Base-by-base conservation (phyloP, 2,888 invertebrate species). In the Sphecodes monilicornis region DNA sequence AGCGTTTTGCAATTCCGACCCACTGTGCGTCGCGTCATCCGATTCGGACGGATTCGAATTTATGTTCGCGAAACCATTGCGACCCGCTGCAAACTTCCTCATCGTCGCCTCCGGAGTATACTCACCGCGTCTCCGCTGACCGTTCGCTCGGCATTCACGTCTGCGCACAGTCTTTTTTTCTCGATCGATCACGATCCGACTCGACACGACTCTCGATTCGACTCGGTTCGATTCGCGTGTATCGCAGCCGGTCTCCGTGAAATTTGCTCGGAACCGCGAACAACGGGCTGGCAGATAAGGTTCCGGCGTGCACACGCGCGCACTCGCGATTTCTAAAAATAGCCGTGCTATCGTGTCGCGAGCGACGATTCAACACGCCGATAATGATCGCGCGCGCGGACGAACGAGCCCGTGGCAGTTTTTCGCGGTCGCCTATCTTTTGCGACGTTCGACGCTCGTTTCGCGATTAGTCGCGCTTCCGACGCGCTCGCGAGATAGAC, bases 241-340 rank as follows among this genome's bases (percentile, higher is more conserved):
- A 29, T 60, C 57, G 57, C 26, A 4, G 26, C 16, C 16, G 60
- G 26, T 10, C 57, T 26, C 10, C 26, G 60, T 16, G 60, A 64
- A 32, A 64, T 64, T n/a, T 18, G 64, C 29, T 32, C 64, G 64
- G 64, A 32, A 32, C 32, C 3, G 36, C 64, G 66, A n/a, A n/a
- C 32, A 36, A 29, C 32, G 29, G 11, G 26, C 26, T 6, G 5
- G 5, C 5, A 64, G 66, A 66, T 66, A 66, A 66, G 22, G 66
- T 39, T 32, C 32, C 32, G 64, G 8, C 32, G 64, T 32, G 64
- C 64, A 36, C 36, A 36, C 36, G 32, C 10, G 66, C 74, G 32
- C 10, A 57, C 74, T 71, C 82, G 85, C 41, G 68, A 41, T 22
- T 26, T 79, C 86, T 89, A 89, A 86, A 87, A 88, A 90, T 90